phyloP scores from a whole-genome alignment of 1,140 invertebrate species.

The Zaprionus ghesquierei region DNA sequence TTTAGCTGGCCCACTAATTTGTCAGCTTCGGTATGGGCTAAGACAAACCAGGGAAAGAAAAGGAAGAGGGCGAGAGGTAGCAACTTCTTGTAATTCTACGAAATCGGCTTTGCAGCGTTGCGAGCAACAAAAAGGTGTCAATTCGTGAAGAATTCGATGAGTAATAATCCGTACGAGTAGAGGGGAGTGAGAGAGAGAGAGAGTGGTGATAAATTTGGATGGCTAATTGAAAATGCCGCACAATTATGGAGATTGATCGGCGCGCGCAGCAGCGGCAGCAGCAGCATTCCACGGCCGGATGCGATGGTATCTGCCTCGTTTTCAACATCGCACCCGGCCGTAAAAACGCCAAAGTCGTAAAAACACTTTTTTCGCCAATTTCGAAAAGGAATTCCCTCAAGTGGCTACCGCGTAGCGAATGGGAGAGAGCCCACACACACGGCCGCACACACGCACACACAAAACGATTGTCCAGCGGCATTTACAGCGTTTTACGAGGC shows the following conservation, averaged over 20 bases:
- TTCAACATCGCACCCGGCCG: not conserved
- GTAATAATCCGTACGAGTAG: constrained; percentile 55
- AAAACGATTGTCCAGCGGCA: constrained; percentile 28
- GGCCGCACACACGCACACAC: not conserved
- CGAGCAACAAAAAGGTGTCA: constrained; percentile 62
- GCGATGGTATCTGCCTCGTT: not conserved
- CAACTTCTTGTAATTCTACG: constrained; percentile 67
- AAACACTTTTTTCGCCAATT: constrained; percentile 43
- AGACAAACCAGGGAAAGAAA: not conserved
- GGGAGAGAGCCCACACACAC: constrained; percentile 37
- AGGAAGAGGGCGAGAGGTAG: not conserved
- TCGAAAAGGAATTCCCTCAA: constrained; percentile 18
- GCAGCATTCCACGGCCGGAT: not conserved
- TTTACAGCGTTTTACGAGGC: constrained; percentile 56
- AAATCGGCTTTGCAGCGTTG: constrained; percentile 66
- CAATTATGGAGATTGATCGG: constrained; percentile 67
- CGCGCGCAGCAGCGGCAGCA: not conserved
- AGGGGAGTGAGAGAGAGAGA: constrained; percentile 6
- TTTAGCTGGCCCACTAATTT: constrained; percentile 59
- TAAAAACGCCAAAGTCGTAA: constrained; percentile 47
- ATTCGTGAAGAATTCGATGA: constrained; percentile 77
- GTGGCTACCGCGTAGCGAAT: constrained; percentile 58
- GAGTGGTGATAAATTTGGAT: constrained; percentile 62
- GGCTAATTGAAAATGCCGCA: constrained; percentile 61
- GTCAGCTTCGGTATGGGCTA: constrained; percentile 43